Conservation (phyloP, 2,888 invertebrate genomes). For the Cephonodes hylas region DNA sequence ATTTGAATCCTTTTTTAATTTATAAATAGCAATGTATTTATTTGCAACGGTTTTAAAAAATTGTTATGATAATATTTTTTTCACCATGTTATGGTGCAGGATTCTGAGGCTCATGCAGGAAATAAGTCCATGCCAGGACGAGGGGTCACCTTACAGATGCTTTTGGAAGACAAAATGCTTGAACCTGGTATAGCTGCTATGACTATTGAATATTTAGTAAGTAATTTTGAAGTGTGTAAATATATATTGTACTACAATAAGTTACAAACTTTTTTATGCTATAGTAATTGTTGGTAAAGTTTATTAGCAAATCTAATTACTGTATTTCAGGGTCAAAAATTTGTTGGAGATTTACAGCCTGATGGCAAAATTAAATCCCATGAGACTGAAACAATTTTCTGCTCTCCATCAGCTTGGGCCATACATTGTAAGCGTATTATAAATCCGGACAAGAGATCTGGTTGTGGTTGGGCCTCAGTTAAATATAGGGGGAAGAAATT, state of each 20-base stretch:
- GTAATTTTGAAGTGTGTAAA: too few relatives aligned
- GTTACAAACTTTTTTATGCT: too few relatives aligned
- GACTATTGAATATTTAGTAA: conserved; percentile 94
- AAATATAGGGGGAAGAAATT: conserved; percentile 93
- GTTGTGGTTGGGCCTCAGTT: conserved; percentile 96
- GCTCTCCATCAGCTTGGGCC: conserved; percentile 96
- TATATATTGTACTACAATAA: too few relatives aligned
- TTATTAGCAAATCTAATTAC: background rate
- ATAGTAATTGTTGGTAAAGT: too few relatives aligned
- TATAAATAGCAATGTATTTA: too few relatives aligned
- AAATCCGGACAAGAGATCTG: conserved; percentile 94
- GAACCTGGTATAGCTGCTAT: conserved; percentile 91
- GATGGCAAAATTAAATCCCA: conserved; percentile 95
- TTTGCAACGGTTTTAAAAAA: too few relatives aligned
- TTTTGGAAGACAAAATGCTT: conserved; percentile 91
- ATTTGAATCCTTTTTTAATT: background rate
- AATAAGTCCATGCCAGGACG: conserved; percentile 79
- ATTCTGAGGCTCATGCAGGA: conserved; percentile 70
- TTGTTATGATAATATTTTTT: too few relatives aligned
- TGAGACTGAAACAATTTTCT: conserved; percentile 92
- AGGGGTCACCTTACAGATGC: conserved; percentile 91
- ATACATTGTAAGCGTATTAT: conserved; percentile 95
- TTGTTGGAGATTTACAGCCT: conserved; percentile 91
- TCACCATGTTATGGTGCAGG: conserved; percentile 53
- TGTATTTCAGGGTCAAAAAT: conserved; percentile 88